Conservation (phyloP, 2,797 vertebrate species). For the Hydrocynus forskahlii region DNA sequence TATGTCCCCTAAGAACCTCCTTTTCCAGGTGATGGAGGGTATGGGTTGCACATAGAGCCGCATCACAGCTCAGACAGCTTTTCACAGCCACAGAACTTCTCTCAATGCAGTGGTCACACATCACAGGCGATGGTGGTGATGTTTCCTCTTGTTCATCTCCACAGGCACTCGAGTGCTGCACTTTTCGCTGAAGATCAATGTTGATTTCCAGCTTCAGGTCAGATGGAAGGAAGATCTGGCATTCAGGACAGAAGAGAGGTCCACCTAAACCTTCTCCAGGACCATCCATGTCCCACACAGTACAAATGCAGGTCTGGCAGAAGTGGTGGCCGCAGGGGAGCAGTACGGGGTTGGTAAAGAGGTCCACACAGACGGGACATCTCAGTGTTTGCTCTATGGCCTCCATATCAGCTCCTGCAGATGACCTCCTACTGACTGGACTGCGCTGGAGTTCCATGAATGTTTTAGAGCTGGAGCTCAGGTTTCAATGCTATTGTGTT, state of each 20-base stretch:
- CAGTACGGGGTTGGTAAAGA: constrained; percentile 72
- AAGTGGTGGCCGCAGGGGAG: constrained; percentile 77
- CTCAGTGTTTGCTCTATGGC: constrained; percentile 64
- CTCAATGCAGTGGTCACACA: constrained; percentile 80
- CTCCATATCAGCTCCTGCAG: constrained; percentile 59
- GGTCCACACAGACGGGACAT: constrained; percentile 78
- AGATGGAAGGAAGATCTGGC: constrained; percentile 75
- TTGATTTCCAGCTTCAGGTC: constrained; percentile 70
- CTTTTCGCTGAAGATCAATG: constrained; percentile 65
- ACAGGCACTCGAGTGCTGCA: constrained; percentile 57
- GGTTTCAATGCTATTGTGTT: constrained; percentile 46
- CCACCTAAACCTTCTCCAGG: constrained; percentile 54
- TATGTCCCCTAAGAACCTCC: constrained; percentile 73
- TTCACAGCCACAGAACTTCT: constrained; percentile 67
- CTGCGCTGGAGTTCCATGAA: constrained; percentile 48
- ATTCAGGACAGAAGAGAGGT: constrained; percentile 79
- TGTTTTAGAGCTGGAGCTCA: constrained; percentile 52
- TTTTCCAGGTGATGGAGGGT: constrained; percentile 73
- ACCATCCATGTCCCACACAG: constrained; percentile 74
- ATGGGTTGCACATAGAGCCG: constrained; percentile 75
- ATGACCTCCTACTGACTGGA: constrained; percentile 38
- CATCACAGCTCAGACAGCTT: constrained; percentile 81
- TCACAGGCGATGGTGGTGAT: constrained; percentile 49
- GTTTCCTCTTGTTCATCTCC: constrained; percentile 22
- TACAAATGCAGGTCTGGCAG: constrained; percentile 75